Conservation (phyloP, 2,113 vertebrate species). For the Carollia perspicillata region DNA sequence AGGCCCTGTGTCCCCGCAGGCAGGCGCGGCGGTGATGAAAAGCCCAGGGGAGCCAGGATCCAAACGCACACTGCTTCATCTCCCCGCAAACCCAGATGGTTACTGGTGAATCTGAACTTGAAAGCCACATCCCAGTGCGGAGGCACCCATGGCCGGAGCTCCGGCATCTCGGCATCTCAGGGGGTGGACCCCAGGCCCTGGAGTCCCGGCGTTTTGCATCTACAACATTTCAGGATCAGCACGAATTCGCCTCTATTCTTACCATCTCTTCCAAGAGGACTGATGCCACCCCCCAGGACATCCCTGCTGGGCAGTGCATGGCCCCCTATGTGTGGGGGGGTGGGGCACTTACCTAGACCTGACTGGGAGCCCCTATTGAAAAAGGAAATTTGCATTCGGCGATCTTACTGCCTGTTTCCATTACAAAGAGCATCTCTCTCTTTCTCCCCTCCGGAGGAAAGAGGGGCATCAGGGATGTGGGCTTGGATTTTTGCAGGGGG, state of each 20-base stretch:
- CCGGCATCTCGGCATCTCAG: neutral
- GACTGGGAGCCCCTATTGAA: conserved; percentile 42
- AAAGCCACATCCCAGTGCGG: neutral
- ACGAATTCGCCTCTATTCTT: fast-evolving
- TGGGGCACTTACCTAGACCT: neutral
- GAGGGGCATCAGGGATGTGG: fast-evolving
- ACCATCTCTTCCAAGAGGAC: neutral
- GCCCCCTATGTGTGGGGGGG: neutral
- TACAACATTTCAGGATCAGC: too few relatives aligned
- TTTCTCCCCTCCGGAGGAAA: neutral
- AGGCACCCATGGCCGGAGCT: fast-evolving
- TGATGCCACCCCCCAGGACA: neutral
- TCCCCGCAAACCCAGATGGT: neutral
- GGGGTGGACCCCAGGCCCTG: fast-evolving
- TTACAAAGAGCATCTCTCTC: neutral
- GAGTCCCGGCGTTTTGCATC: neutral
- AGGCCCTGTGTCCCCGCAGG: too few relatives aligned
- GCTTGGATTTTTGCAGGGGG: neutral
- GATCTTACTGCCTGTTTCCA: conserved; percentile 15
- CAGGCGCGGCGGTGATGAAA: too few relatives aligned
- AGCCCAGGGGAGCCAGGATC: neutral
- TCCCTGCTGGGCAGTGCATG: fast-evolving
- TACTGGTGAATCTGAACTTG: neutral
- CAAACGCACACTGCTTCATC: neutral
- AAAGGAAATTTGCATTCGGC: conserved; percentile 27